Percentiles rank a stretch among this genome's conserved stretches.
Conservation (phyloP, 2,797 vertebrate species). For the Remorina albescens region DNA sequence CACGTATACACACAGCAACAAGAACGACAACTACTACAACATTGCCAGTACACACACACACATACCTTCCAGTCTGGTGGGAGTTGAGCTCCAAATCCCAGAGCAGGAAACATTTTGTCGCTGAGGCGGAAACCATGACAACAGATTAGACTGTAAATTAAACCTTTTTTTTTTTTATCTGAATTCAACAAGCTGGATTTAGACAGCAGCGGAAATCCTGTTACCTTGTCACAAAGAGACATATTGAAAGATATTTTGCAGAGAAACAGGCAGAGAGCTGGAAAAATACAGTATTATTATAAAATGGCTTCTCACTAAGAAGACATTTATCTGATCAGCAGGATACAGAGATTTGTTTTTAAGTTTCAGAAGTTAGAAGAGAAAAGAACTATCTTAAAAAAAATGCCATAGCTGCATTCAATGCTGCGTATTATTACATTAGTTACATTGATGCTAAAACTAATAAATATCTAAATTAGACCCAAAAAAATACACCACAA, state of each 20-base stretch:
- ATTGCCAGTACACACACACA: slow-evolving; percentile 14
- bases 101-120: slow-evolving; percentile 98
- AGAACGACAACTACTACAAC: not conserved
- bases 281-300: slow-evolving; percentile 21
- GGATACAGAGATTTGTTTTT: not conserved
- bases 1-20: not conserved
- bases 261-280: slow-evolving; percentile 26
- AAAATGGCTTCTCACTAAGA: slow-evolving; percentile 31
- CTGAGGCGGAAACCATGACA: slow-evolving; percentile 84
- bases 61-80: slow-evolving; percentile 98
- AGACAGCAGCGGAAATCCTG: slow-evolving; percentile 57
- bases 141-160: slow-evolving; percentile 72
- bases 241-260: slow-evolving; percentile 31
- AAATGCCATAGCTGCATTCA: too few relatives aligned
- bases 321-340: not conserved
- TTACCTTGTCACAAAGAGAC: slow-evolving; percentile 55
- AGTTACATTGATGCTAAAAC: not conserved
- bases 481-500: too few relatives aligned
- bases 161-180: slow-evolving; percentile 31
- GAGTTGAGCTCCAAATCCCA: slow-evolving; percentile 98
- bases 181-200: slow-evolving; percentile 66
- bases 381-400: not conserved
- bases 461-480: too few relatives aligned
- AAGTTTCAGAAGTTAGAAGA: not conserved
- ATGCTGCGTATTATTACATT: too few relatives aligned